These are phyloP conservation scores for Aleiodes alternator DNA, from an alignment of 2,888 invertebrate species.

Conservation along the genomic window DNA sequence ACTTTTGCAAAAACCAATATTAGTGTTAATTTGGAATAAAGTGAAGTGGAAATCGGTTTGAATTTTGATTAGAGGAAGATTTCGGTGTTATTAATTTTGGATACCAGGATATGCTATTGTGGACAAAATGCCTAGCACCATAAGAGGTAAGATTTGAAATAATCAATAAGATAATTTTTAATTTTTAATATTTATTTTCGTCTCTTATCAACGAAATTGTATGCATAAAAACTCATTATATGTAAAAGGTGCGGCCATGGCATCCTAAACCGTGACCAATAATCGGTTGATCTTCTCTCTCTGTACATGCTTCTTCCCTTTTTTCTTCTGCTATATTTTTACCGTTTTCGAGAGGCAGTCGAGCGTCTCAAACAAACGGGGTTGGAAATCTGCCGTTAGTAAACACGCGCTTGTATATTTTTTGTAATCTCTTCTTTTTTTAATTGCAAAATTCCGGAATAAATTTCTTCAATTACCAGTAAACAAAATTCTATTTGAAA, in stretches of 20 bases:
- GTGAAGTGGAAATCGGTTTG: constrained; percentile 44
- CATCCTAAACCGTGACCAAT: constrained; percentile 42
- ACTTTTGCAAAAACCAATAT: not conserved
- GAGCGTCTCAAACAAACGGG: constrained; percentile 63
- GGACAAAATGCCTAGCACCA: constrained; percentile 74
- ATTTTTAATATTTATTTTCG: not conserved
- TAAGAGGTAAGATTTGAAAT: constrained; percentile 69
- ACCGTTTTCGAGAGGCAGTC: constrained; percentile 63
- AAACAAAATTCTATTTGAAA: not conserved
- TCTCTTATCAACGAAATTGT: not conserved
- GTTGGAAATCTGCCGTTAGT: constrained; percentile 64
- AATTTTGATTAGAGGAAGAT: constrained; percentile 31
- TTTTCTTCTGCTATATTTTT: constrained; percentile 51
- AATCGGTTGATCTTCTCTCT: constrained; percentile 40
- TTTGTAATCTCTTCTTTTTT: not conserved
- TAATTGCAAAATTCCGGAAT: no score
- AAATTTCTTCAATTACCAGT: no score
- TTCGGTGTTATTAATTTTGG: constrained; percentile 57
- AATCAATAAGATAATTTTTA: not conserved
- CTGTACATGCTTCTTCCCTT: constrained; percentile 31
- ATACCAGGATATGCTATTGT: constrained; percentile 72
- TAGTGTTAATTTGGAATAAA: constrained; percentile 19
- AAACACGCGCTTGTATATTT: constrained; percentile 32
- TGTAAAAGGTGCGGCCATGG: no score
- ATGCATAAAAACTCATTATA: no score